These are phyloP conservation scores for Tetranychus truncatus DNA, from an alignment of 2,888 invertebrate species.

Conservation along the genomic window DNA sequence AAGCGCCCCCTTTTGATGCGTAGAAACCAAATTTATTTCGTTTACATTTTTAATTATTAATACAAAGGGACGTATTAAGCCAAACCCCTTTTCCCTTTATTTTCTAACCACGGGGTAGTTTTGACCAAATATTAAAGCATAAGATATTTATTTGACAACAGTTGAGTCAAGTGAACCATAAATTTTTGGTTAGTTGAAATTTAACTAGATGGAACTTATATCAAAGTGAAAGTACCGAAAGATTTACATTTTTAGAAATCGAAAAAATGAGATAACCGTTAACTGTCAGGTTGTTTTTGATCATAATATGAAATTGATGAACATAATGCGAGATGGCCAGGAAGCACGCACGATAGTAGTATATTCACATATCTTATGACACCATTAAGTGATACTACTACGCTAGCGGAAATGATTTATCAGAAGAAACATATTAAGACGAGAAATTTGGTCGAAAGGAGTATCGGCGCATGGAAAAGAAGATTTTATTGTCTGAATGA, in stretches of 20 bases:
- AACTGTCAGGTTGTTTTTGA: too few relatives aligned
- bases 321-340: slow-evolving; percentile 28
- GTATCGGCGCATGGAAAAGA: background rate
- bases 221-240: slow-evolving; percentile 13
- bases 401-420: slow-evolving; percentile 10
- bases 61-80: too few relatives aligned
- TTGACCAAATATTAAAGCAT: too few relatives aligned
- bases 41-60: too few relatives aligned
- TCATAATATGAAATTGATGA: slow-evolving; percentile 27
- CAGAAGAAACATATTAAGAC: slow-evolving; percentile 6
- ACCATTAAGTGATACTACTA: background rate
- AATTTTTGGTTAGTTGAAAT: too few relatives aligned
- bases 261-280: slow-evolving; percentile 20
- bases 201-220: slow-evolving; percentile 22
- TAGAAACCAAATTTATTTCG: too few relatives aligned
- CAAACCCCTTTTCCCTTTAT: too few relatives aligned
- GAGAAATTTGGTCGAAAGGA: background rate
- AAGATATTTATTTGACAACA: too few relatives aligned
- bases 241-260: slow-evolving; percentile 18
- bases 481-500: slow-evolving; percentile 8
- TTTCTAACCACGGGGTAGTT: too few relatives aligned
- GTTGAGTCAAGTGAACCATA: too few relatives aligned
- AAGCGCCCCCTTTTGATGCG: too few relatives aligned
- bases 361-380: slow-evolving; percentile 26
- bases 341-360: slow-evolving; percentile 29